Conservation (phyloP, 2,888 invertebrate genomes). For the Lochmaea capreae region DNA sequence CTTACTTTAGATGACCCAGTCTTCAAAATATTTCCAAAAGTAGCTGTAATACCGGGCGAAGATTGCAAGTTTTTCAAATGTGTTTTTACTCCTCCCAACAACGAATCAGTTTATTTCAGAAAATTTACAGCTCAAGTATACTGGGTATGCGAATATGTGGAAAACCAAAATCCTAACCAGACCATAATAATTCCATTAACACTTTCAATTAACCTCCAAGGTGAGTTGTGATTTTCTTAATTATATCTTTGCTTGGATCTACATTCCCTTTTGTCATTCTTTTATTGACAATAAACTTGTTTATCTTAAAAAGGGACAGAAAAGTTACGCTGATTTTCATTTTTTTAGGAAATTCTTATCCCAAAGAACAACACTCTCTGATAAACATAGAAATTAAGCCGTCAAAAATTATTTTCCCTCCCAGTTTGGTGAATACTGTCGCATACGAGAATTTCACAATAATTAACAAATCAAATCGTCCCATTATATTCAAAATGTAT, state of each 20-base stretch:
- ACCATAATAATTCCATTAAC: conserved; percentile 37
- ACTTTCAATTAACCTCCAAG: conserved; percentile 43
- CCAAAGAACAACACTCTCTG: conserved; percentile 54
- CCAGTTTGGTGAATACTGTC: conserved; percentile 46
- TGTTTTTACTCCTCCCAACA: conserved; percentile 57
- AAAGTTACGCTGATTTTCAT: no score
- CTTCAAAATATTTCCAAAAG: conserved; percentile 58
- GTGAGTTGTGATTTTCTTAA: conserved; percentile 17
- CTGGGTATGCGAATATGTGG: conserved; percentile 50
- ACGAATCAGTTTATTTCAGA: conserved; percentile 55
- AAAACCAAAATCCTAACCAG: conserved; percentile 1
- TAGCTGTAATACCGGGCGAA: conserved; percentile 51
- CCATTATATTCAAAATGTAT: conserved; percentile 22
- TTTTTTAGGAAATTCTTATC: conserved; percentile 58
- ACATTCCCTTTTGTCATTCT: no score
- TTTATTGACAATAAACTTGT: no score
- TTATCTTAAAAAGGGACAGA: no score
- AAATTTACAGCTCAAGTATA: conserved; percentile 57
- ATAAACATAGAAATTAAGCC: conserved; percentile 54
- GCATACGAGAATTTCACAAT: conserved; percentile 17
- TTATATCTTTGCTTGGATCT: no score
- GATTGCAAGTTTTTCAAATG: conserved; percentile 60
- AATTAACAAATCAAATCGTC: conserved; percentile 13
- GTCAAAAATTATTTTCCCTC: conserved; percentile 53
- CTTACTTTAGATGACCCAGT: conserved; percentile 54